phyloP scores from a whole-genome alignment of 2,113 vertebrate genomes.

The Myodes glareolus region DNA sequence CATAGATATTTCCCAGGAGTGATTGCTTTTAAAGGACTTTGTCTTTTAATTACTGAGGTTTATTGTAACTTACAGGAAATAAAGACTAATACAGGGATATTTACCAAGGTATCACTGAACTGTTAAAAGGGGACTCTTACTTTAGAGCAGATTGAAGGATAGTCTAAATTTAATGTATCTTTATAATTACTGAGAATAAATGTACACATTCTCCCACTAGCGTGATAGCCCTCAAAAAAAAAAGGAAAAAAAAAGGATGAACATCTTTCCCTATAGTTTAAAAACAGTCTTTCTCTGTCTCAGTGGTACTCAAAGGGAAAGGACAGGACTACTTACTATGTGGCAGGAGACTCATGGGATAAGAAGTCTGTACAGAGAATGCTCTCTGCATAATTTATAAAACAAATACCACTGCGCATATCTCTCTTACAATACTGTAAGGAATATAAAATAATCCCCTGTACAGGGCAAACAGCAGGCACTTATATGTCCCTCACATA shows the following conservation, averaged over 20 bases:
- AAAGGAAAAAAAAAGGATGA: not conserved
- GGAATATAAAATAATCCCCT: not conserved
- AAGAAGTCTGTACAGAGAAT: not conserved
- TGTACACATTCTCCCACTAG: not conserved
- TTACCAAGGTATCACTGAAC: not conserved
- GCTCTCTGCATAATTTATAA: not conserved
- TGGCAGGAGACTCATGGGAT: not conserved
- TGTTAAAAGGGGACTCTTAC: not conserved
- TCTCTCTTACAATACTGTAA: not conserved
- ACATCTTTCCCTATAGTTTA: not conserved
- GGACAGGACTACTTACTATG: not conserved
- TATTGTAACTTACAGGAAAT: not conserved
- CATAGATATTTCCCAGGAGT: not conserved
- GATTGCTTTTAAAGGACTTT: slow-evolving; percentile 8
- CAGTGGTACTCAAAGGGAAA: not conserved
- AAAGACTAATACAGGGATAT: slow-evolving; percentile 17
- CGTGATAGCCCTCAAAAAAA: not conserved
- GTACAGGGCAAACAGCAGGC: not conserved
- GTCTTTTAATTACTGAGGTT: slow-evolving; percentile 5
- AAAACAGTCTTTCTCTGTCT: not conserved
- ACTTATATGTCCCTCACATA: not conserved
- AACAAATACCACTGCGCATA: not conserved
- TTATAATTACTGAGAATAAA: not conserved
- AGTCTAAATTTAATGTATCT: not conserved
- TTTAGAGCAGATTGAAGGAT: slow-evolving; percentile 1